Conservation (phyloP, 2,888 invertebrate genomes). For the Amiota communis region DNA sequence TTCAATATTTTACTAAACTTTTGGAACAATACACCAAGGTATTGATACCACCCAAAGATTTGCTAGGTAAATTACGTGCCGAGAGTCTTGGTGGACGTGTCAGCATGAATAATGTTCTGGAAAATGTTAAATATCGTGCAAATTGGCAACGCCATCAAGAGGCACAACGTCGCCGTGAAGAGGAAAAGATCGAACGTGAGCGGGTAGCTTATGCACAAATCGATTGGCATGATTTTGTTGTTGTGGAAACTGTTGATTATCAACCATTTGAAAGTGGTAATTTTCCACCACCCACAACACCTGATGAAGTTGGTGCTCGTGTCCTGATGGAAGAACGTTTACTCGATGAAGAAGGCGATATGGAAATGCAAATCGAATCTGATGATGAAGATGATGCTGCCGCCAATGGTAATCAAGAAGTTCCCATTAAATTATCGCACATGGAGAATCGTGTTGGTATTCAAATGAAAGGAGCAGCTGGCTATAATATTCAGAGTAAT, state of each 20-base stretch:
- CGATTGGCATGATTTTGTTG: constrained; percentile 99
- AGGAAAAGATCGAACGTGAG: constrained; percentile 95
- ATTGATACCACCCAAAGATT: constrained; percentile 94
- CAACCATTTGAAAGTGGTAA: constrained; percentile 96
- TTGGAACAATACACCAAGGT: constrained; percentile 99
- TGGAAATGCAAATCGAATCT: constrained; percentile 92
- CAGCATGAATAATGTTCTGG: constrained; percentile 78
- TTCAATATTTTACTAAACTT: constrained; percentile 97
- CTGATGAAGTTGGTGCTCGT: constrained; percentile 96
- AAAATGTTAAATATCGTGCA: constrained; percentile 94
- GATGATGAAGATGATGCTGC: constrained; percentile 80
- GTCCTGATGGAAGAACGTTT: constrained; percentile 90
- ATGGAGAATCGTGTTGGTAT: constrained; percentile 78
- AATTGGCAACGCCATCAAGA: constrained; percentile 98
- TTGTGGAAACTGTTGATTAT: constrained; percentile 99
- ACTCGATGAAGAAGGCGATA: constrained; percentile 84
- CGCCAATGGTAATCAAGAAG: constrained; percentile 49
- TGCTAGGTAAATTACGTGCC: constrained; percentile 83
- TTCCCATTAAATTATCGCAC: constrained; percentile 76
- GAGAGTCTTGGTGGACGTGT: constrained; percentile 80
- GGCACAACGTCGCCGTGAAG: constrained; percentile 91
- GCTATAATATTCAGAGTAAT: constrained; percentile 60
- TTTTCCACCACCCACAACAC: constrained; percentile 97
- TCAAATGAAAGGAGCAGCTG: constrained; percentile 73
- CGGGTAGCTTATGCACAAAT: constrained; percentile 96